These are phyloP conservation scores for Plutella xylostella DNA, from an alignment of 2,888 invertebrate genomes.

Conservation along the genomic window DNA sequence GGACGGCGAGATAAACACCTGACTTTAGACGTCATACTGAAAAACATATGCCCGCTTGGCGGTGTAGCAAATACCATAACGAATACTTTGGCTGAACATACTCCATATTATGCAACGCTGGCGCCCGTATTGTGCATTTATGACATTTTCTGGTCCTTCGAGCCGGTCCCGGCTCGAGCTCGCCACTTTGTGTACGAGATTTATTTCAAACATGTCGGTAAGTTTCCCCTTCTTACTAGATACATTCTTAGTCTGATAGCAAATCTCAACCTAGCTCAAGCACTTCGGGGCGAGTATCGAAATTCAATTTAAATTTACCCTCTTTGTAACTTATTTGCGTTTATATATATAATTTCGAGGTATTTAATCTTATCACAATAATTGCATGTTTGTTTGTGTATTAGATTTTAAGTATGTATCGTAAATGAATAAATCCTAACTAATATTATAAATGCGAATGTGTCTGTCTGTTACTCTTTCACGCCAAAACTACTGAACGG, in stretches of 20 bases:
- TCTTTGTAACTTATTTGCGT: neutral
- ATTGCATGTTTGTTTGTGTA: too few species aligned
- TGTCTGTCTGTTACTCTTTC: too few species aligned
- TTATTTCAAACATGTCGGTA: neutral
- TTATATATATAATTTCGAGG: too few species aligned
- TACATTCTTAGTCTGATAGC: too few species aligned
- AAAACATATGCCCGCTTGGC: slow-evolving; percentile 66
- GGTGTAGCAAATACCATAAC: slow-evolving; percentile 69
- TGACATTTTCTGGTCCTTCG: slow-evolving; percentile 45
- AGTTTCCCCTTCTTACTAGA: neutral
- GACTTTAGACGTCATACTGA: slow-evolving; percentile 66
- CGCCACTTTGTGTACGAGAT: neutral
- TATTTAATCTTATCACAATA: too few species aligned
- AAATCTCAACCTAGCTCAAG: too few species aligned
- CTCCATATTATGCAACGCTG: slow-evolving; percentile 66
- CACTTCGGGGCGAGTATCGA: neutral
- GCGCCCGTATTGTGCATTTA: slow-evolving; percentile 52
- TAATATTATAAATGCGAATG: too few species aligned
- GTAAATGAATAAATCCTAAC: too few species aligned
- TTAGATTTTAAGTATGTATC: too few species aligned
- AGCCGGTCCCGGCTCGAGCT: slow-evolving; percentile 15
- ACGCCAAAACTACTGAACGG: too few species aligned
- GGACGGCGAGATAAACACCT: slow-evolving; percentile 55
- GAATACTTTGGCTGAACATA: slow-evolving; percentile 67
- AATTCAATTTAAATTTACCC: neutral